Evolutionary conservation across 2,888 invertebrate genomes (phyloP).

Genomic region (Gortyna flavago): DNA sequence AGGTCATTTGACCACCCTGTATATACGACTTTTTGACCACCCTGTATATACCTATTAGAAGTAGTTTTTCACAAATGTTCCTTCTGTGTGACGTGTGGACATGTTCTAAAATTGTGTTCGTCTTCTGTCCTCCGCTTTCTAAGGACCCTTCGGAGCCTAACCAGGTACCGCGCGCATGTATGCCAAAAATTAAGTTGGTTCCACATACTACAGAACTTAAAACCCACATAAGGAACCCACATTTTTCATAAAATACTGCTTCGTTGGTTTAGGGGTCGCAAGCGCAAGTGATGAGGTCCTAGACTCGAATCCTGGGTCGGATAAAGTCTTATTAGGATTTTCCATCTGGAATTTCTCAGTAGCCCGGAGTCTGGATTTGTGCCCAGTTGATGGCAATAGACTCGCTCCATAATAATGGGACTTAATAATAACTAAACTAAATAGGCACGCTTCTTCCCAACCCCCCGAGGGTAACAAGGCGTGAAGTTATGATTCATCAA

Average conservation of each 20-base stretch:
- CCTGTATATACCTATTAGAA: slow-evolving; percentile 42
- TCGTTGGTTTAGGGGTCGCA: background rate
- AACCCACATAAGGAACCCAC: background rate
- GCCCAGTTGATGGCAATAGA: background rate
- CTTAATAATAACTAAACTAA: background rate
- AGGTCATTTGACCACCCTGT: too few relatives aligned
- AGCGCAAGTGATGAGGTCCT: background rate
- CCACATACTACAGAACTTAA: background rate
- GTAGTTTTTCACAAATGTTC: slow-evolving; percentile 43
- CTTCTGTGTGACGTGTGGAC: slow-evolving; percentile 49
- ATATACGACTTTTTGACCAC: too few relatives aligned
- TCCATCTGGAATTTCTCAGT: background rate
- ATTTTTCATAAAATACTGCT: background rate
- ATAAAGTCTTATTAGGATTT: background rate
- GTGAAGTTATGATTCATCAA: background rate
- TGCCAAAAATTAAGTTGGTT: slow-evolving; percentile 37
- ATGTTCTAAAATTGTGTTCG: slow-evolving; percentile 71
- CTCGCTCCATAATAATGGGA: background rate
- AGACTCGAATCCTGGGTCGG: background rate
- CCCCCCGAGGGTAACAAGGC: background rate
- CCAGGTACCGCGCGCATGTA: slow-evolving; percentile 80
- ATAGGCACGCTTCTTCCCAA: background rate
- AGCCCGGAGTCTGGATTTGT: background rate
- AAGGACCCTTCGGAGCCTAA: slow-evolving; percentile 86
- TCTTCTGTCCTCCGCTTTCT: slow-evolving; percentile 83